Evolutionary conservation across 30 jellyfish, hydroid and myxozoan genomes (phyloP).

Genomic region (Aurelia aurita): DNA sequence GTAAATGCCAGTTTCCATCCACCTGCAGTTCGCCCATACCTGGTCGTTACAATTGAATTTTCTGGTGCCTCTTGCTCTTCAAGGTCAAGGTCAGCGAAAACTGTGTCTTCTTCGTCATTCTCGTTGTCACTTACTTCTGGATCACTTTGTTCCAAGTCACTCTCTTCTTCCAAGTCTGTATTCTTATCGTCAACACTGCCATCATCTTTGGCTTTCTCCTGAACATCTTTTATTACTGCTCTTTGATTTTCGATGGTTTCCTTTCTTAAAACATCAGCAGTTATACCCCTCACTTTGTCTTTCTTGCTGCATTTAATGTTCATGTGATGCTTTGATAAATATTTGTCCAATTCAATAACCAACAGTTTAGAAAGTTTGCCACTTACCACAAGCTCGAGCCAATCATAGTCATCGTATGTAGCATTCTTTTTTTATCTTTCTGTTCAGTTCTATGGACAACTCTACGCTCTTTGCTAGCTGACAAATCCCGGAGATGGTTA

Average conservation of each 20-base stretch:
- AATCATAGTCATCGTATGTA: slow-evolving; percentile 36
- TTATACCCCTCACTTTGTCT: slow-evolving; percentile 11
- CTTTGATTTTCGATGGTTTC: too few species aligned
- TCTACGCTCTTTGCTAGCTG: too few species aligned
- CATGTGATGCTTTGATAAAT: background rate
- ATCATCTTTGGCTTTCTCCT: too few species aligned
- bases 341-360: slow-evolving; percentile 19
- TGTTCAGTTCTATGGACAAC: slow-evolving; percentile 6
- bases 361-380: slow-evolving; percentile 3
- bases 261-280: background rate
- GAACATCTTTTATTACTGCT: too few species aligned
- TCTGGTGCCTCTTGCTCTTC: slow-evolving; percentile 6
- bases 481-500: too few species aligned
- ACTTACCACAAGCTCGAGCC: slow-evolving; percentile 33
- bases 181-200: too few species aligned
- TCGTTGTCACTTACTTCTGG: too few species aligned
- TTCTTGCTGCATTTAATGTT: slow-evolving; percentile 20
- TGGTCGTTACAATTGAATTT: background rate
- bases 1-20: slow-evolving; percentile 8
- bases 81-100: background rate
- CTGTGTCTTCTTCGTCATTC: slow-evolving; percentile 8
- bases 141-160: too few species aligned
- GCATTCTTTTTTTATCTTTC: slow-evolving; percentile 8
- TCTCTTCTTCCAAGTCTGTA: too few species aligned
- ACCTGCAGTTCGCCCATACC: slow-evolving; percentile 17